Evolutionary conservation across 2,888 invertebrate genomes (phyloP).

Genomic region (Anagyrus pseudococci): DNA sequence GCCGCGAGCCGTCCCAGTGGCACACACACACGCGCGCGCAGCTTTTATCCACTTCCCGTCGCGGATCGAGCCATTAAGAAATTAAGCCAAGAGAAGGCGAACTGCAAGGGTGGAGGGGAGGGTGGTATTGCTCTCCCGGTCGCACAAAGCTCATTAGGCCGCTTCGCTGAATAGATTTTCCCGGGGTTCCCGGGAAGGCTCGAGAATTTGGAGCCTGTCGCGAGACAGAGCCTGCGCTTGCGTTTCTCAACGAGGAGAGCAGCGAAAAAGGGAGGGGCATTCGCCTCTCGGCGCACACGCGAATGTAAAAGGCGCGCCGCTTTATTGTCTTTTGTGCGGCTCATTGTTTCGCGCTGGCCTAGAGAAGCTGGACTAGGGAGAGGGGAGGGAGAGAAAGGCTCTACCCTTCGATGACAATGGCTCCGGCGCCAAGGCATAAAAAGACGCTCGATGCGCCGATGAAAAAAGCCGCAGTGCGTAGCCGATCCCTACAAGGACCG

Average conservation of each 20-base stretch:
- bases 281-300: constrained; percentile 11
- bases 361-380: constrained; percentile 43
- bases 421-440: not conserved
- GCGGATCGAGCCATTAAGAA: constrained; percentile 2
- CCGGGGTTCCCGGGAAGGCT: constrained; percentile 8
- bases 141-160: constrained; percentile 1
- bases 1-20: not conserved
- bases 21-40: not conserved
- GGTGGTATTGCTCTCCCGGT: no score
- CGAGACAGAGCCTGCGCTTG: not conserved
- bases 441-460: not conserved
- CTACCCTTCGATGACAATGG: constrained; percentile 34
- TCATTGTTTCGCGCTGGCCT: constrained; percentile 26
- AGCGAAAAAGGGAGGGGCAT: no score
- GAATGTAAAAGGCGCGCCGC: constrained; percentile 32
- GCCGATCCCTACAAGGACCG: no score
- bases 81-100: no score
- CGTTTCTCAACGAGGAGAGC: not conserved
- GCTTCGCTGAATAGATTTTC: constrained; percentile 17
- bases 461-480: not conserved
- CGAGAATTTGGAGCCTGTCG: not conserved
- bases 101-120: no score
- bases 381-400: no score
- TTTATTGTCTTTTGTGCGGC: constrained; percentile 27
- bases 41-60: not conserved